Percentiles rank a stretch among this genome's conserved stretches.
Conservation (phyloP, 1,140 invertebrate genomes). For the Ceratosolen fusciceps region DNA sequence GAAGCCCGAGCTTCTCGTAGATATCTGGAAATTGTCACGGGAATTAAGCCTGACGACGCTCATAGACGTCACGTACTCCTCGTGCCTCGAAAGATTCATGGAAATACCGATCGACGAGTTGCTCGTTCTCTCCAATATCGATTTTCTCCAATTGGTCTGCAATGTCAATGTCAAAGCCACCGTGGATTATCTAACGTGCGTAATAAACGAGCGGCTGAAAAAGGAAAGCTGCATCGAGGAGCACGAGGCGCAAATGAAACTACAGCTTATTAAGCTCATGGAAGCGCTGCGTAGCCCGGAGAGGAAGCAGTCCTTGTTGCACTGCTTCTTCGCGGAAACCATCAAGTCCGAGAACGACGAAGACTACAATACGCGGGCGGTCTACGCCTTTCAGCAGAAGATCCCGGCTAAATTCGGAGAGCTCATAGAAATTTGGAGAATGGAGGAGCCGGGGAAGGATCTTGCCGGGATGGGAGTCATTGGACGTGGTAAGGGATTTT, state of each 20-base stretch:
- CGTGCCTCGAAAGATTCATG: constrained; percentile 53
- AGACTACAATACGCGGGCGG: constrained; percentile 24
- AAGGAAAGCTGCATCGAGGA: background rate
- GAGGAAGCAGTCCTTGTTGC: constrained; percentile 29
- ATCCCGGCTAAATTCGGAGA: constrained; percentile 48
- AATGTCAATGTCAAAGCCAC: constrained; percentile 52
- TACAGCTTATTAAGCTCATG: constrained; percentile 11
- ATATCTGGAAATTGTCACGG: constrained; percentile 53
- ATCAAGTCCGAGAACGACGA: constrained; percentile 30
- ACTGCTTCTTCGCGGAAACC: constrained; percentile 44
- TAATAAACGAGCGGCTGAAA: constrained; percentile 33
- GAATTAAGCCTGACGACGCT: constrained; percentile 51
- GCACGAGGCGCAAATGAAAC: background rate
- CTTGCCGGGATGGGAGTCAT: constrained; percentile 52
- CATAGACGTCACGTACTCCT: constrained; percentile 46
- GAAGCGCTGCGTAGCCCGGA: constrained; percentile 22
- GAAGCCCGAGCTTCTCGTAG: constrained; percentile 46
- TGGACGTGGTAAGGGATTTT: constrained; percentile 50
- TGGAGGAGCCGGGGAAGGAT: constrained; percentile 50
- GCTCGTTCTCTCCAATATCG: constrained; percentile 28
- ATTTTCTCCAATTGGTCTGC: constrained; percentile 51
- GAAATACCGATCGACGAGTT: constrained; percentile 49
- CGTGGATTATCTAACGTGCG: constrained; percentile 21
- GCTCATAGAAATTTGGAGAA: constrained; percentile 46
- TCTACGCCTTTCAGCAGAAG: constrained; percentile 47